Conservation (phyloP, 2,888 invertebrate species). For the Dorcus hopei region DNA sequence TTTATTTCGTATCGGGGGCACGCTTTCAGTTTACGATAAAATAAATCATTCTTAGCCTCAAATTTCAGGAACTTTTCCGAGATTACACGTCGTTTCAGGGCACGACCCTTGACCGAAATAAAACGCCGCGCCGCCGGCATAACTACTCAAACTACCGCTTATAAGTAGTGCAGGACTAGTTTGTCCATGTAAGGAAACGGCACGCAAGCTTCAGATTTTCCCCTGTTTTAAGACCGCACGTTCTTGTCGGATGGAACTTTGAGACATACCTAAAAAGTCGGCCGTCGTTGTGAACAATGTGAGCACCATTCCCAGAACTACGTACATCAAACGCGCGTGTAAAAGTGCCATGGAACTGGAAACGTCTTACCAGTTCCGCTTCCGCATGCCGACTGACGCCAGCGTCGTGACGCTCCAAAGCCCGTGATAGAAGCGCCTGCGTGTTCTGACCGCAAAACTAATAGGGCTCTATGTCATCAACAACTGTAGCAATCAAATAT, state of each 20-base stretch:
- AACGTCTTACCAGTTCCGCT: neutral
- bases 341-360: neutral
- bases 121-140: neutral
- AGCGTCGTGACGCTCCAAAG: neutral
- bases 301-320: neutral
- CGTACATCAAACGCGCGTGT: neutral
- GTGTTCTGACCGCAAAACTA: neutral
- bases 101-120: conserved; percentile 1
- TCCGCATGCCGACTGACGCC: neutral
- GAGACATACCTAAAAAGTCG: neutral
- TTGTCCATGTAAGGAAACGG: neutral
- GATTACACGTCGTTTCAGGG: no score
- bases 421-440: neutral
- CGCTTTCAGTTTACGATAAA: no score
- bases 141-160: neutral
- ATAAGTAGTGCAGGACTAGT: neutral
- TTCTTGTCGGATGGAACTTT: neutral
- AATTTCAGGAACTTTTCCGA: no score
- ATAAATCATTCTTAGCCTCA: no score
- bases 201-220: neutral
- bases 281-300: neutral
- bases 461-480: conserved; percentile 1
- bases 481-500: conserved; percentile 13
- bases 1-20: no score
- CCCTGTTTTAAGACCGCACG: no score